A percentile compares a stretch with the other conserved stretches of the same genome.
These are phyloP conservation scores for Etia nguti DNA, from an alignment of 2,113 vertebrate genomes.

Conservation along the genomic window DNA sequence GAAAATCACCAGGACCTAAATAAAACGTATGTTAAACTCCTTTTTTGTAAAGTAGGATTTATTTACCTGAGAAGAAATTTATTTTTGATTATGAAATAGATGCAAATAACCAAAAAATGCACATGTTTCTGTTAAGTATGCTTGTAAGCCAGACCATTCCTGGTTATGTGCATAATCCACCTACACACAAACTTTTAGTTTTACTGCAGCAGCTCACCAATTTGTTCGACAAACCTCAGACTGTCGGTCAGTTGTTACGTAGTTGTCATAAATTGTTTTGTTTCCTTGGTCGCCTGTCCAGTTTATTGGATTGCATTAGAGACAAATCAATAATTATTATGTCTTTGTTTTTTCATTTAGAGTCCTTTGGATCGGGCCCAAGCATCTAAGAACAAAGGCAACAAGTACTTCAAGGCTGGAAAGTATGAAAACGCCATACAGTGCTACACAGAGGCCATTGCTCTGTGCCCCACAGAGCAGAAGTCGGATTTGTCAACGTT, in stretches of 20 bases:
- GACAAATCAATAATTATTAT: not conserved
- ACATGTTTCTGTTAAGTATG: not conserved
- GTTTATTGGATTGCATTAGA: not conserved
- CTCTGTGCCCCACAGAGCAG: conserved; percentile 87
- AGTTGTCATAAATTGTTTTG: not conserved
- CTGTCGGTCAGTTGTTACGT: fast-evolving
- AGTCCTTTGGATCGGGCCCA: conserved; percentile 92
- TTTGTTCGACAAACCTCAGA: not conserved
- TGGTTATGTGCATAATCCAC: not conserved
- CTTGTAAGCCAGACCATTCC: not conserved
- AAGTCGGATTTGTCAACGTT: conserved; percentile 93
- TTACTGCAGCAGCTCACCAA: not conserved
- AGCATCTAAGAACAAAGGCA: conserved; percentile 95
- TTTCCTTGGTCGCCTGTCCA: not conserved
- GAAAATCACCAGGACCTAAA: not conserved
- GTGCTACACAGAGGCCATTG: conserved; percentile 96
- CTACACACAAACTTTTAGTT: too few species aligned
- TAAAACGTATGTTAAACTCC: not conserved
- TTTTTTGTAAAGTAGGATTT: not conserved
- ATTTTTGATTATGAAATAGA: fast-evolving
- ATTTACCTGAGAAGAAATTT: fast-evolving
- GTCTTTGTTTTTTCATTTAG: conserved; percentile 62
- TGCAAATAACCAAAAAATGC: fast-evolving
- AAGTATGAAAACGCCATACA: conserved; percentile 96
- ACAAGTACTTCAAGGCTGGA: conserved; percentile 97